phyloP scores from a whole-genome alignment of 2,888 invertebrate species.

The Agrotis puta region DNA sequence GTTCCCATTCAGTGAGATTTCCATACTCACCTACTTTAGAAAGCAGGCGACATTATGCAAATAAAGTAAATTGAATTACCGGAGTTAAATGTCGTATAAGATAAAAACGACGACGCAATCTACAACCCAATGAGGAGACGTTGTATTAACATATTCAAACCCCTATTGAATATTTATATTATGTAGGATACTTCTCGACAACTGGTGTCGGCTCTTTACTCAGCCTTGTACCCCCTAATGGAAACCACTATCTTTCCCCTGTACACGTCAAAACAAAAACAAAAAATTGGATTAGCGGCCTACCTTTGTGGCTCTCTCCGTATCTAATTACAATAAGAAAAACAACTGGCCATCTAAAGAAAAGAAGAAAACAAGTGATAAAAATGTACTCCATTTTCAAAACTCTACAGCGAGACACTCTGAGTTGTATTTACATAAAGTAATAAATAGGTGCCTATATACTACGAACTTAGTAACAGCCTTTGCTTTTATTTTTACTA shows the following conservation, averaged over 20 bases:
- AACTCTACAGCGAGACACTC: constrained; percentile 32
- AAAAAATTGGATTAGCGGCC: constrained; percentile 79
- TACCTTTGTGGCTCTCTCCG: constrained; percentile 69
- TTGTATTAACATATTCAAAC: constrained; percentile 89
- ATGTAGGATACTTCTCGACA: constrained; percentile 71
- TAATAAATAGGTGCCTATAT: constrained; percentile 52
- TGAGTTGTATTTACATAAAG: constrained; percentile 55
- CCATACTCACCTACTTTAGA: constrained; percentile 89
- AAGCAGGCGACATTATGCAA: constrained; percentile 88
- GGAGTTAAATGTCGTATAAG: constrained; percentile 91
- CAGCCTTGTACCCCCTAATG: constrained; percentile 88
- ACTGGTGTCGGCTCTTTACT: constrained; percentile 74
- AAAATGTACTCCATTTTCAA: constrained; percentile 63
- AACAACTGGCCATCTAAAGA: constrained; percentile 61
- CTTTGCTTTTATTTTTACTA: constrained; percentile 49
- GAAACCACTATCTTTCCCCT: constrained; percentile 81
- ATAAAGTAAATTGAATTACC: constrained; percentile 91
- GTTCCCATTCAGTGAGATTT: constrained; percentile 76
- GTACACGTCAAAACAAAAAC: constrained; percentile 81
- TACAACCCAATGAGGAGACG: constrained; percentile 90
- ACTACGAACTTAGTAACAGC: constrained; percentile 32
- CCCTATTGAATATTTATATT: constrained; percentile 90
- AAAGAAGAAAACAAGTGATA: constrained; percentile 60
- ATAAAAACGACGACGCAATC: constrained; percentile 91
- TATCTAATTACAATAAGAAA: constrained; percentile 69